Percentiles rank a stretch among this genome's conserved stretches.
These are phyloP conservation scores for Diorhabda elongata DNA, from an alignment of 1,140 invertebrate species.

Conservation along the genomic window DNA sequence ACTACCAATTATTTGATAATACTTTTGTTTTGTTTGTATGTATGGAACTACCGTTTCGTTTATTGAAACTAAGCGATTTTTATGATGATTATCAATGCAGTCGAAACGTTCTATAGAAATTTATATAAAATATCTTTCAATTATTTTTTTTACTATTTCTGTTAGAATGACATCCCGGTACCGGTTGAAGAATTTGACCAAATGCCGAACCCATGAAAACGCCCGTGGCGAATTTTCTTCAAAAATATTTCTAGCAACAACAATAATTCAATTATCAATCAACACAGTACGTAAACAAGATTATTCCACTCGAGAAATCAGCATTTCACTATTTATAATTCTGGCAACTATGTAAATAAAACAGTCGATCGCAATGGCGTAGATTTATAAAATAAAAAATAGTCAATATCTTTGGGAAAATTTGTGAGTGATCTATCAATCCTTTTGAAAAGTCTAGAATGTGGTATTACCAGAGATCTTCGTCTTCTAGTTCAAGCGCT, in stretches of 20 bases:
- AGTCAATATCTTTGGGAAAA: too few relatives aligned
- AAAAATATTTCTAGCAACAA: constrained; percentile 1
- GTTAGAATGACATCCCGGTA: not conserved
- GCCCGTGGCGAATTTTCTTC: not conserved
- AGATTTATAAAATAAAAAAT: too few relatives aligned
- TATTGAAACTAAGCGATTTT: too few relatives aligned
- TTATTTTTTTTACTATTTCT: too few relatives aligned
- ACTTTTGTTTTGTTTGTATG: too few relatives aligned
- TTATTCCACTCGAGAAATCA: not conserved
- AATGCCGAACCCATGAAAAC: not conserved
- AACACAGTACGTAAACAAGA: not conserved
- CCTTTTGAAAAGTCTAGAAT: not conserved
- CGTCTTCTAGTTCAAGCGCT: not conserved
- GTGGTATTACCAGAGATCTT: not conserved
- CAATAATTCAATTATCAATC: constrained; percentile 1
- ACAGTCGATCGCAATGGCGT: not conserved
- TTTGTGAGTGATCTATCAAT: not conserved
- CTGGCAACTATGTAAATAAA: not conserved
- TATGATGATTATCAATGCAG: too few relatives aligned
- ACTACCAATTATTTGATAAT: too few relatives aligned
- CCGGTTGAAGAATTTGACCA: not conserved
- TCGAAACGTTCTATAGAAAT: too few relatives aligned
- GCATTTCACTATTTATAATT: constrained; percentile 3
- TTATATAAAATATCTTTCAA: too few relatives aligned
- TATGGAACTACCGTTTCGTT: too few relatives aligned